Evolutionary conservation across 1,140 invertebrate species (phyloP).

Genomic region (Trypoxylus dichotomus): DNA sequence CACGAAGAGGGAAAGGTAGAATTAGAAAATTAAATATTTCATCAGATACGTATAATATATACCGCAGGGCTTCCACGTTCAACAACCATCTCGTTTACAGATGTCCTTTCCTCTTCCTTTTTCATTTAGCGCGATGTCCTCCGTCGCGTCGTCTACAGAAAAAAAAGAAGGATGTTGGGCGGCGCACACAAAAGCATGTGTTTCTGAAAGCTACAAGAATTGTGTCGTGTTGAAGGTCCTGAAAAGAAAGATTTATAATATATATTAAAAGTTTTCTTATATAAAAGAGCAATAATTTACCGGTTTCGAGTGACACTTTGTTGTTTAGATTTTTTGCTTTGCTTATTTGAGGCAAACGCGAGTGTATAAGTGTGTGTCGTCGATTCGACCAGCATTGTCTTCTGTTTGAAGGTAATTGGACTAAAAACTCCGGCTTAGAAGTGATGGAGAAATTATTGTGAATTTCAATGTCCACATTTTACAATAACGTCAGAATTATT

Average conservation of each 20-base stretch:
- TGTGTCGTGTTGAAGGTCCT: slow-evolving; percentile 9
- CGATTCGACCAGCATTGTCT: too few relatives aligned
- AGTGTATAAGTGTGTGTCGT: background rate
- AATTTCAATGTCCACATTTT: too few relatives aligned
- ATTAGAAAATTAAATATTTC: slow-evolving; percentile 22
- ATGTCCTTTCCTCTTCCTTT: background rate
- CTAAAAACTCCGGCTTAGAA: too few relatives aligned
- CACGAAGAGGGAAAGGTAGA: background rate
- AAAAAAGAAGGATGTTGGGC: background rate
- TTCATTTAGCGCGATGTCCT: background rate
- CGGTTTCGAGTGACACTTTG: background rate
- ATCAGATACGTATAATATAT: background rate
- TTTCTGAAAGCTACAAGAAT: slow-evolving; percentile 19
- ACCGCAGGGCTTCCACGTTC: background rate
- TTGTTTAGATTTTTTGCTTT: background rate
- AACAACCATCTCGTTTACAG: background rate
- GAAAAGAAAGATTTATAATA: slow-evolving; percentile 20
- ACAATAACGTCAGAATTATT: too few relatives aligned
- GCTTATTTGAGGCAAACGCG: background rate
- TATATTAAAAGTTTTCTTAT: slow-evolving; percentile 20
- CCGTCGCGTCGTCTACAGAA: background rate
- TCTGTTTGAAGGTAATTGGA: too few relatives aligned
- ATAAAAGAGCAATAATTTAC: slow-evolving; percentile 11
- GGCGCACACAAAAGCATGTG: slow-evolving; percentile 17
- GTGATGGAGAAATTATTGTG: too few relatives aligned